phyloP scores from a whole-genome alignment of 2,797 vertebrate genomes.

The Apodemus agrarius region DNA sequence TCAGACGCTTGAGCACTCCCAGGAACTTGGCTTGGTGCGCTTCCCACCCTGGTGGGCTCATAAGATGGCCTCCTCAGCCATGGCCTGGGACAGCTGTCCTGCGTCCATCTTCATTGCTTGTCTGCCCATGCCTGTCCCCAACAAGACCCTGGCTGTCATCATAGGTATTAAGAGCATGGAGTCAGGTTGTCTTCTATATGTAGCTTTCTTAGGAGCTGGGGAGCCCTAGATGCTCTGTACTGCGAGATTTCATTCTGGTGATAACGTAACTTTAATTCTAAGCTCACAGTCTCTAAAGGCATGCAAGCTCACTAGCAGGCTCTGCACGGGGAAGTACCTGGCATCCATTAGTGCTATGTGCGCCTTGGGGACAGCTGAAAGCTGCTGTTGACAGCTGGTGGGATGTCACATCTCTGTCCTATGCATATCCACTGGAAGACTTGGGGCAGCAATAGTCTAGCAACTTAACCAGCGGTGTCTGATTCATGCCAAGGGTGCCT shows the following conservation, averaged over 20 bases:
- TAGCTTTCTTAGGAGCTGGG: background rate
- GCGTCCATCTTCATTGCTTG: background rate
- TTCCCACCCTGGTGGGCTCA: too few relatives aligned
- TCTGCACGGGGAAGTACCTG: background rate
- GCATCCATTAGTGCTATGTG: background rate
- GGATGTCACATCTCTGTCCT: background rate
- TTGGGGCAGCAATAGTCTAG: background rate
- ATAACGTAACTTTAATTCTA: background rate
- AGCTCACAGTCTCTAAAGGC: background rate
- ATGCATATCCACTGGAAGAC: background rate
- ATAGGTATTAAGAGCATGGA: rapidly evolving
- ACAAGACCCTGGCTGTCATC: background rate
- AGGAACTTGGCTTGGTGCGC: background rate
- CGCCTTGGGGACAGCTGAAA: background rate
- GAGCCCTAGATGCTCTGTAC: background rate
- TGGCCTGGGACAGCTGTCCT: background rate
- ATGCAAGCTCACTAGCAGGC: background rate
- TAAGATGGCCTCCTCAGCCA: background rate
- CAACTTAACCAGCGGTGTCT: background rate
- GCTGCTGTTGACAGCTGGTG: background rate
- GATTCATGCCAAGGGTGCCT: background rate
- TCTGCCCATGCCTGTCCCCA: background rate
- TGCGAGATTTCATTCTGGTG: background rate
- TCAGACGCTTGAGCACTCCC: too few relatives aligned
- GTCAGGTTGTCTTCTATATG: rapidly evolving